phyloP scores from a whole-genome alignment of 2,888 invertebrate species.

The Napeogenes sylphis region DNA sequence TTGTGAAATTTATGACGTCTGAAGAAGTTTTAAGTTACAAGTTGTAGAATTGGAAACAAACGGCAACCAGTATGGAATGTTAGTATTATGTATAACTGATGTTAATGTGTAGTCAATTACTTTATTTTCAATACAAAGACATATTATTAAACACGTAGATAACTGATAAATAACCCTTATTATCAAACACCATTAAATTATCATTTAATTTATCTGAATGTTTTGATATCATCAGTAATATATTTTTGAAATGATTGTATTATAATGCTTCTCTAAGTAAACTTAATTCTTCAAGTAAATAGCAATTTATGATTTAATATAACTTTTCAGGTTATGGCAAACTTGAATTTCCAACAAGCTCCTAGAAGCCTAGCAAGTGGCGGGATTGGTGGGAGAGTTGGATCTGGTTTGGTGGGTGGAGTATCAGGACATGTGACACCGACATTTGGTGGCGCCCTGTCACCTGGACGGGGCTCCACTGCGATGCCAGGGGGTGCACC shows the following conservation, averaged over 20 bases:
- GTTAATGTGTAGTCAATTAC: neutral
- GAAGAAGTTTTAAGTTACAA: slow-evolving; percentile 18
- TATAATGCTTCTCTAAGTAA: slow-evolving; percentile 15
- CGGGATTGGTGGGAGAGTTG: slow-evolving; percentile 72
- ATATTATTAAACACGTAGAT: slow-evolving; percentile 14
- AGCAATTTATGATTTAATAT: neutral
- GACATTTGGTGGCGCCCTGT: slow-evolving; percentile 69
- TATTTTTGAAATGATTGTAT: neutral
- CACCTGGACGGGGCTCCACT: slow-evolving; percentile 64
- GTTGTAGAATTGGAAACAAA: slow-evolving; percentile 19
- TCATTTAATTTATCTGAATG: slow-evolving; percentile 11
- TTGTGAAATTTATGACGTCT: slow-evolving; percentile 20
- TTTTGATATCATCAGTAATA: neutral
- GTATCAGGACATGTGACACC: slow-evolving; percentile 77
- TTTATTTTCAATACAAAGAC: too few species aligned
- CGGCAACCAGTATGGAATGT: slow-evolving; percentile 23
- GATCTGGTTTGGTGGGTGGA: slow-evolving; percentile 87
- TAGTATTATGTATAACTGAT: slow-evolving; percentile 19
- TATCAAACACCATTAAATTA: slow-evolving; percentile 18
- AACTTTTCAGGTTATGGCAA: slow-evolving; percentile 88
- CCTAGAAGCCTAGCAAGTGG: slow-evolving; percentile 92
- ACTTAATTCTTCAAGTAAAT: too few species aligned
- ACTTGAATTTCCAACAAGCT: slow-evolving; percentile 93
- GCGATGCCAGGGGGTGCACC: slow-evolving; percentile 72
- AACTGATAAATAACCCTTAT: slow-evolving; percentile 20